phyloP scores from a whole-genome alignment of 2,888 invertebrate species.

The Stenchaetothrips biformis region DNA sequence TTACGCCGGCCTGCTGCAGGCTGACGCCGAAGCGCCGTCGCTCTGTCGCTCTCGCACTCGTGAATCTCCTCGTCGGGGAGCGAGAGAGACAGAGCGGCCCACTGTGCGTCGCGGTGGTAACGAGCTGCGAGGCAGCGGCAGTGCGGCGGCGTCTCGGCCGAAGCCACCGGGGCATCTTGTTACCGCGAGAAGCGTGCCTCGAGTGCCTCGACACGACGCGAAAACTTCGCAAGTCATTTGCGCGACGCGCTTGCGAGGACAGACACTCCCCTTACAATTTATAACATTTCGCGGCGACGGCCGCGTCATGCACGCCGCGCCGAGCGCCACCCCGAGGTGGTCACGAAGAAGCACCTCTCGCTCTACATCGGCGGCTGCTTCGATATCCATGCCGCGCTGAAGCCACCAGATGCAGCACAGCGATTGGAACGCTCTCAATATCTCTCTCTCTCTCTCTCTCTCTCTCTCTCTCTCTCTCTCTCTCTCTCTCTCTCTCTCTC shows the following conservation, averaged over 20 bases:
- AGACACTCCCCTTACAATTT: neutral
- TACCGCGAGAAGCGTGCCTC: neutral
- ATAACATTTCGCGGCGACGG: too few species aligned
- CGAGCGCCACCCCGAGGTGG: too few species aligned
- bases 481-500: slow-evolving; percentile 33
- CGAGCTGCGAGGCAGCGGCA: slow-evolving; percentile 6
- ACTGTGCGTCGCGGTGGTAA: too few species aligned
- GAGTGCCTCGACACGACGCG: neutral
- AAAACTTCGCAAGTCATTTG: slow-evolving; percentile 27
- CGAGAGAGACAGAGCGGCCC: neutral
- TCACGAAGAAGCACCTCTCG: too few species aligned
- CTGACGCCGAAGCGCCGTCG: neutral
- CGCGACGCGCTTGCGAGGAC: slow-evolving; percentile 32
- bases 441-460: slow-evolving; percentile 31
- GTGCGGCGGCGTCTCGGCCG: neutral
- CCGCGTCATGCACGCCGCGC: too few species aligned
- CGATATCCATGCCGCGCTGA: too few species aligned
- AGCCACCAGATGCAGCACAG: too few species aligned
- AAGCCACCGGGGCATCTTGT: neutral
- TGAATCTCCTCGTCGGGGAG: neutral
- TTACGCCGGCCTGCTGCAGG: neutral
- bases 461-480: slow-evolving; percentile 34
- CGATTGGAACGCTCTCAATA: neutral
- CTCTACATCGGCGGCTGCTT: too few species aligned
- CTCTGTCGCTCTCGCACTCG: neutral